Percentiles rank a stretch among this genome's conserved stretches.
phyloP scores from a whole-genome alignment of 2,113 vertebrate genomes.

The Gila orcuttii region DNA sequence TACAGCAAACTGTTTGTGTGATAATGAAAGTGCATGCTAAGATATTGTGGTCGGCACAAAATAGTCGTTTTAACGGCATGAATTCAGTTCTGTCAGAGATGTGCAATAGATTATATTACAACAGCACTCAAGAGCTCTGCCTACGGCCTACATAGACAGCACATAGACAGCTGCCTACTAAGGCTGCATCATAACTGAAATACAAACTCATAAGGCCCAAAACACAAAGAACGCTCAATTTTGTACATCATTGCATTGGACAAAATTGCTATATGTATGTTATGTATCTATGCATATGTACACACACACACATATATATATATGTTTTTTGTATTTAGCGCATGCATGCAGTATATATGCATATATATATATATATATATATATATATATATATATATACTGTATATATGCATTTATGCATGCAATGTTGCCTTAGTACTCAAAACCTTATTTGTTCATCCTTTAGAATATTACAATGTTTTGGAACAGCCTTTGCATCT shows the following conservation, averaged over 20 bases:
- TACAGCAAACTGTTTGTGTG: conserved; percentile 49
- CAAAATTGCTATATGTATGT: too few species aligned
- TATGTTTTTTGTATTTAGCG: too few species aligned
- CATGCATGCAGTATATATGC: too few species aligned
- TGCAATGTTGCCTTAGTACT: background rate
- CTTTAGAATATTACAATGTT: background rate
- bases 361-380: too few species aligned
- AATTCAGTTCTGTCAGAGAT: conserved; percentile 18
- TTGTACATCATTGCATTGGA: too few species aligned
- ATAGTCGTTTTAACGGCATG: conserved; percentile 21
- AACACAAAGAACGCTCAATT: background rate
- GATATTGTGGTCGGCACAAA: conserved; percentile 53
- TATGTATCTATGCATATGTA: too few species aligned
- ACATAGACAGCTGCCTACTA: background rate
- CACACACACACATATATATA: too few species aligned
- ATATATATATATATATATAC: too few species aligned
- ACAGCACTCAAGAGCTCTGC: background rate
- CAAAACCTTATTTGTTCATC: too few species aligned
- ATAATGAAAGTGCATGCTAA: conserved; percentile 57
- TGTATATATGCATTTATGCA: background rate
- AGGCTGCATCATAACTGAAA: background rate
- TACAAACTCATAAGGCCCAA: background rate
- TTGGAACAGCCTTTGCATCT: background rate
- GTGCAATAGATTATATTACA: conserved; percentile 12
- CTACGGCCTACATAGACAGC: background rate